Evolutionary conservation across 1,140 invertebrate genomes (phyloP).

Genomic region (Diorhabda sublineata): DNA sequence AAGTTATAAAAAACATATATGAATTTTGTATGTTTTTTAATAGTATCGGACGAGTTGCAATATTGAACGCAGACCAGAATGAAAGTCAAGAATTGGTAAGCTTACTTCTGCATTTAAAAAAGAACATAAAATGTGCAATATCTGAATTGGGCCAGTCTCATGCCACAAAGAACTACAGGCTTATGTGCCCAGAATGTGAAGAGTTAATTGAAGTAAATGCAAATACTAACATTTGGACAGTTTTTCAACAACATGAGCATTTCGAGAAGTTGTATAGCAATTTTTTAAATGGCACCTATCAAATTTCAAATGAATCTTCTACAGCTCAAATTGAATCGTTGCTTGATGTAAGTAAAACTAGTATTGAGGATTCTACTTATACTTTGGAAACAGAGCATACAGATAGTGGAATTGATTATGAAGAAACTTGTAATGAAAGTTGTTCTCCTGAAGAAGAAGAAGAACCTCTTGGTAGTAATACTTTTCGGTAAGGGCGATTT

Average conservation of each 20-base stretch:
- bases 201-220: conserved; percentile 24
- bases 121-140: conserved; percentile 23
- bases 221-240: conserved; percentile 26
- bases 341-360: conserved; percentile 1
- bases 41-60: conserved; percentile 19
- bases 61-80: conserved; percentile 16
- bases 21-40: conserved; percentile 31
- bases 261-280: conserved; percentile 28
- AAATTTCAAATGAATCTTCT: not conserved
- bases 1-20: conserved; percentile 20
- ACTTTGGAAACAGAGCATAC: conserved; percentile 8
- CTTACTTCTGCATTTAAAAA: conserved; percentile 27
- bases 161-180: conserved; percentile 13
- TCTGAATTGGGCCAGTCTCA: conserved; percentile 24
- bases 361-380: not conserved
- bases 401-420: conserved; percentile 25
- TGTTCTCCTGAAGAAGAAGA: conserved; percentile 5
- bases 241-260: conserved; percentile 33
- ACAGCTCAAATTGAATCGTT: conserved; percentile 1
- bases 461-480: conserved; percentile 15
- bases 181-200: conserved; percentile 27
- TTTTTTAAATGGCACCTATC: conserved; percentile 19
- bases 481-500: conserved; percentile 9
- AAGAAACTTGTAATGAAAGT: not conserved
- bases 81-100: conserved; percentile 22